These are phyloP conservation scores for Ptiloglossa arizonensis DNA, from an alignment of 1,140 invertebrate species.

Conservation along the genomic window DNA sequence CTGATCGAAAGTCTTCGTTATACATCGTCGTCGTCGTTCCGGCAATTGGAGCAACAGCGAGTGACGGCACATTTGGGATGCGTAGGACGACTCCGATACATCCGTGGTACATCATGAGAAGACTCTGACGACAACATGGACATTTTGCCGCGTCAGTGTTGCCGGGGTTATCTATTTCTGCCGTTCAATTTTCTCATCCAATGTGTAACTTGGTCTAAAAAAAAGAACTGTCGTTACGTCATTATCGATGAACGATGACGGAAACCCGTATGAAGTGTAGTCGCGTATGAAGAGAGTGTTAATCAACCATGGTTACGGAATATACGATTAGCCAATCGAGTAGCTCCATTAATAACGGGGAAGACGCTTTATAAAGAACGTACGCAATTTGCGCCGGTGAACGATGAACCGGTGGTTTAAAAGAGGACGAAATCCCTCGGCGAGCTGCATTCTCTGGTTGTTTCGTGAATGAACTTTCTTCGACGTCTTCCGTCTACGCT, in stretches of 20 bases:
- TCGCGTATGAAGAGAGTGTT: slow-evolving; percentile 53
- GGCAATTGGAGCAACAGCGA: background rate
- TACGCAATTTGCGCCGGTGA: slow-evolving; percentile 29
- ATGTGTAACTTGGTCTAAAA: slow-evolving; percentile 28
- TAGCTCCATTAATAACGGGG: slow-evolving; percentile 59
- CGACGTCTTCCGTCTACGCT: background rate
- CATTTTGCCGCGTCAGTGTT: background rate
- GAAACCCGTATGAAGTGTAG: slow-evolving; percentile 45
- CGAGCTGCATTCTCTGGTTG: background rate
- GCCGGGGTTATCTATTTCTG: slow-evolving; percentile 25
- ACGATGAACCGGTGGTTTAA: background rate
- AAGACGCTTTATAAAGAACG: slow-evolving; percentile 34
- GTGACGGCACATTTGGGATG: background rate
- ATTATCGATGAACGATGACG: slow-evolving; percentile 61
- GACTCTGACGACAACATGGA: background rate
- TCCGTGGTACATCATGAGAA: background rate
- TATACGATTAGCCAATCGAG: slow-evolving; percentile 58
- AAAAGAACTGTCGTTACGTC: slow-evolving; percentile 60
- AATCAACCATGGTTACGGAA: slow-evolving; percentile 58
- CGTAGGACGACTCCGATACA: background rate
- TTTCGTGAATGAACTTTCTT: slow-evolving; percentile 32
- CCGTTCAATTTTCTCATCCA: slow-evolving; percentile 39
- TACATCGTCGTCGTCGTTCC: no score
- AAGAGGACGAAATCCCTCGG: slow-evolving; percentile 6
- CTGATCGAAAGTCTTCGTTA: background rate